Evolutionary conservation across 2,888 invertebrate genomes (phyloP).

Genomic region (Strigamia crassipes): DNA sequence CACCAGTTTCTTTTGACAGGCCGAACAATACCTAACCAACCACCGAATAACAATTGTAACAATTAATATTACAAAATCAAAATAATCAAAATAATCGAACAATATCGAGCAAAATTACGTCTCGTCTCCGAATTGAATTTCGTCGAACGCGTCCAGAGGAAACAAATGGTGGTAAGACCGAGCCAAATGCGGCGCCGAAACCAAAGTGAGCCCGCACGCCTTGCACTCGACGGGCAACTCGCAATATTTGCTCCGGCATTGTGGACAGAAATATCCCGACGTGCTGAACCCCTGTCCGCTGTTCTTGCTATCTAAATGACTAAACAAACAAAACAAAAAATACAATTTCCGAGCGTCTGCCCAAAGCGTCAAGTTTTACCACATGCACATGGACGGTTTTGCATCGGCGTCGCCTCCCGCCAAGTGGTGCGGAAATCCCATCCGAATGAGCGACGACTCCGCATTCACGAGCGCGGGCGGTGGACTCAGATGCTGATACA

Average conservation of each 20-base stretch:
- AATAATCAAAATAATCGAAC: not conserved
- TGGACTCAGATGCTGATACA: constrained; percentile 62
- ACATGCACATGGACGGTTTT: constrained; percentile 87
- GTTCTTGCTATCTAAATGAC: constrained; percentile 72
- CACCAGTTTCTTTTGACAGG: constrained; percentile 53
- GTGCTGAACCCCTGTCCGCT: constrained; percentile 54
- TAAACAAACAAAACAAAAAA: constrained; percentile 55
- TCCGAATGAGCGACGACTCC: constrained; percentile 84
- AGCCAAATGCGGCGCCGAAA: constrained; percentile 96
- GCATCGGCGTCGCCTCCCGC: constrained; percentile 65
- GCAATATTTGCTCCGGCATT: constrained; percentile 97
- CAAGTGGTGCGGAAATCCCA: constrained; percentile 88
- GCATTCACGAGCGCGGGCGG: constrained; percentile 58
- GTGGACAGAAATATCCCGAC: constrained; percentile 65
- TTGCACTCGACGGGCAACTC: constrained; percentile 96
- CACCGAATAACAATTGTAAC: no score
- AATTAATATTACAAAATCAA: constrained; percentile 68
- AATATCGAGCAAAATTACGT: not conserved
- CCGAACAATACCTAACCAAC: constrained; percentile 51
- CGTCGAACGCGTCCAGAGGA: constrained; percentile 83
- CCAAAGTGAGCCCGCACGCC: constrained; percentile 89
- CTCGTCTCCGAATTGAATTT: constrained; percentile 60
- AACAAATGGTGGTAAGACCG: constrained; percentile 97
- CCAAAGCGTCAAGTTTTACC: constrained; percentile 66
- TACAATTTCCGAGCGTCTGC: no score